Evolutionary conservation across 2,113 vertebrate genomes (phyloP).

Genomic region (Eupsittula cactorum): DNA sequence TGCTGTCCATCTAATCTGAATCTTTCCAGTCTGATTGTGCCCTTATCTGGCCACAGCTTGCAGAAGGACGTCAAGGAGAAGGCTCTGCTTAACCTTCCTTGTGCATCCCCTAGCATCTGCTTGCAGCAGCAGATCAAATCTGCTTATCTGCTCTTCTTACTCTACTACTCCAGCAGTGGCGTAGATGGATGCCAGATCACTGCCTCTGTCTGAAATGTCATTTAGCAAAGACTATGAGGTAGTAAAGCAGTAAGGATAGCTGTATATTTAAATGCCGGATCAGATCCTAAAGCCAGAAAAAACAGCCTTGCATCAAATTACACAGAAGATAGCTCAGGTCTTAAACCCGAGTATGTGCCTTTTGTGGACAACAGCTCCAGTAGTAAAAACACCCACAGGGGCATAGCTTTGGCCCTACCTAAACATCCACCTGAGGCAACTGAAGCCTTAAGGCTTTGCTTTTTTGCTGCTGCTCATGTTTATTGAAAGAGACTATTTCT

Average conservation of each 20-base stretch:
- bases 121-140: background rate
- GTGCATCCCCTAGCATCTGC: fast-evolving
- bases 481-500: background rate
- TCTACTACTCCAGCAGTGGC: background rate
- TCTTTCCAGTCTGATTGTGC: background rate
- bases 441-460: background rate
- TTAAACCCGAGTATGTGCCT: background rate
- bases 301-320: background rate
- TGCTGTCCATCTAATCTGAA: background rate
- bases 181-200: background rate
- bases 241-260: background rate
- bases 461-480: background rate
- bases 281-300: background rate
- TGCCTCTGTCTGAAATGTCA: background rate
- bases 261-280: background rate
- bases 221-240: background rate
- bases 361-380: background rate
- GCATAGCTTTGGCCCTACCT: background rate
- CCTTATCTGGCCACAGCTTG: background rate
- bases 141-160: background rate
- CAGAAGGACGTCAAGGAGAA: background rate
- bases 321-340: background rate
- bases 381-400: background rate
- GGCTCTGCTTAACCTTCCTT: background rate
- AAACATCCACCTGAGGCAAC: background rate